phyloP scores from a whole-genome alignment of 2,888 invertebrate genomes.

The Cheilosia variabilis region DNA sequence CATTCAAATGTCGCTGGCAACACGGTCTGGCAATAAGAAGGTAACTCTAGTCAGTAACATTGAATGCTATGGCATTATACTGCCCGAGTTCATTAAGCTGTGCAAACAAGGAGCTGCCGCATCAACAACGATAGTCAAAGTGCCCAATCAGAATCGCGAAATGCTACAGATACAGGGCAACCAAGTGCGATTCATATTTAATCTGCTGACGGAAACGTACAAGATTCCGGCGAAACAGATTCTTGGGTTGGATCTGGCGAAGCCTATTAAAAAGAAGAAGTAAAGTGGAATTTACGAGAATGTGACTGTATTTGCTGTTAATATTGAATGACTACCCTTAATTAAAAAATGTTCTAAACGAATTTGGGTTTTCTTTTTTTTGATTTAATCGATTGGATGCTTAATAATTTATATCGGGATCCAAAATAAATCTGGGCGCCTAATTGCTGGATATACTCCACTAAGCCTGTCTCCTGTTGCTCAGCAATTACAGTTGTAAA shows the following conservation, averaged over 20 bases:
- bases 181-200: conserved; percentile 87
- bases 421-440: too few species aligned
- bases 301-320: conserved; percentile 20
- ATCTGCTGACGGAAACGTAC: conserved; percentile 82
- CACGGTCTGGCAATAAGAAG: conserved; percentile 94
- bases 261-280: conserved; percentile 82
- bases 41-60: conserved; percentile 96
- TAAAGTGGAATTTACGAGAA: conserved; percentile 28
- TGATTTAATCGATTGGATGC: too few species aligned
- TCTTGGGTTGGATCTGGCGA: conserved; percentile 82
- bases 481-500: too few species aligned
- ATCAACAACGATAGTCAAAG: conserved; percentile 90
- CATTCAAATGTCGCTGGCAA: conserved; percentile 90
- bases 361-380: neutral
- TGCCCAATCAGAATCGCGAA: conserved; percentile 89
- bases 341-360: conserved; percentile 5
- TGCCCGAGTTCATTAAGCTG: conserved; percentile 90
- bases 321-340: neutral
- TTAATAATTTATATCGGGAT: too few species aligned
- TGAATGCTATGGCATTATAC: conserved; percentile 92
- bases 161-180: conserved; percentile 96
- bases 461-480: too few species aligned
- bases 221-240: conserved; percentile 83
- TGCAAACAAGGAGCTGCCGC: conserved; percentile 95
- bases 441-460: too few species aligned